Conservation (phyloP, 2,113 vertebrate genomes). For the Hemiprocne comata region DNA sequence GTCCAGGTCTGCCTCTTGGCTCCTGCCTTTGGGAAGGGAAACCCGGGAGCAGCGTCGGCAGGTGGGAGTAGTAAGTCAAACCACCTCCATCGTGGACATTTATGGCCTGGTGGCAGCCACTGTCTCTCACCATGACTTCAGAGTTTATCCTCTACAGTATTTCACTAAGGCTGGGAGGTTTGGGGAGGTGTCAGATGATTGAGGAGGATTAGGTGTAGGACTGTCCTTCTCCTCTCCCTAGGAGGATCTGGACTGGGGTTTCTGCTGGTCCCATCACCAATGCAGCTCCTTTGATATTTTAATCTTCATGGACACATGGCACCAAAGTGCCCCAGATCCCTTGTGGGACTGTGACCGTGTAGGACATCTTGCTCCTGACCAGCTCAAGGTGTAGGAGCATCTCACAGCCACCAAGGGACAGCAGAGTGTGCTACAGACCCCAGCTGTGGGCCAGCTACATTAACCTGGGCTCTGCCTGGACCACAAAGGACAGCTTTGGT, state of each 20-base stretch:
- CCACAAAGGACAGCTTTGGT: fast-evolving
- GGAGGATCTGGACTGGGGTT: neutral
- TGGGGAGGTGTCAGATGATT: fast-evolving
- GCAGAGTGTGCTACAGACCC: neutral
- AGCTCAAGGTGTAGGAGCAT: neutral
- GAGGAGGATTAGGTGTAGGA: neutral
- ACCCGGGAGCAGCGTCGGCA: fast-evolving
- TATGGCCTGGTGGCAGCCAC: neutral
- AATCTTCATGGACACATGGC: neutral
- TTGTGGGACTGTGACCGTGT: neutral
- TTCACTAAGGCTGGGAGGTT: neutral
- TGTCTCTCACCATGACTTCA: neutral
- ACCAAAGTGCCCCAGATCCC: neutral
- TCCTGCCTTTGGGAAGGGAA: neutral
- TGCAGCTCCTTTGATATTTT: neutral
- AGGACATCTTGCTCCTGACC: neutral
- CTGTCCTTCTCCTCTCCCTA: neutral
- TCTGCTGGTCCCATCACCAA: neutral
- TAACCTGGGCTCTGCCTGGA: neutral
- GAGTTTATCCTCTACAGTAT: neutral
- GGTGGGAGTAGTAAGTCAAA: neutral
- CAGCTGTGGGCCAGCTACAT: neutral
- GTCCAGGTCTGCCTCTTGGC: neutral
- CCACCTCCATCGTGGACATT: neutral
- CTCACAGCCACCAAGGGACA: neutral